Percentiles rank a stretch among this genome's conserved stretches.
Conservation (phyloP, 1,140 invertebrate genomes). For the Proales similis region DNA sequence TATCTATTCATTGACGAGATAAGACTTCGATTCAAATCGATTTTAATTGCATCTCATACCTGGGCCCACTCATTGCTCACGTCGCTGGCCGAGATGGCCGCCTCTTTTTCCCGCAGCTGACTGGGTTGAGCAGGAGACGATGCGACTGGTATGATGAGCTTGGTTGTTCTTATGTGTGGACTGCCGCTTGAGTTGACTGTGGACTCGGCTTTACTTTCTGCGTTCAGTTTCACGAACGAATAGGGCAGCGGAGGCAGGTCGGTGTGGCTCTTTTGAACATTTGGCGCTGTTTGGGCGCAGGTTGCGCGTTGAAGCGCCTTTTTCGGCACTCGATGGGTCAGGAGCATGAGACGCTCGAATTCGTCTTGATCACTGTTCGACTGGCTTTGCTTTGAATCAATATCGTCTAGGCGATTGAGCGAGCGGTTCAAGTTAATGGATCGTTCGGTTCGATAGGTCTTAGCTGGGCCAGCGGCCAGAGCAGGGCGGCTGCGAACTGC, state of each 20-base stretch:
- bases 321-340: conserved; percentile 28
- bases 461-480: too few relatives aligned
- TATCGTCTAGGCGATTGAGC: too few relatives aligned
- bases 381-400: too few relatives aligned
- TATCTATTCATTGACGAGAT: neutral
- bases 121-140: too few relatives aligned
- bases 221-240: conserved; percentile 21
- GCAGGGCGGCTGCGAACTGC: too few relatives aligned
- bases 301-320: conserved; percentile 5
- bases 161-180: too few relatives aligned
- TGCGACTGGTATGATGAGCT: too few relatives aligned
- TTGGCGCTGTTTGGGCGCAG: neutral
- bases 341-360: conserved; percentile 22
- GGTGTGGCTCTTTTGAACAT: conserved; percentile 1
- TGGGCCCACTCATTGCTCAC: conserved; percentile 33
- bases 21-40: neutral
- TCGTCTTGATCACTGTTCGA: too few relatives aligned
- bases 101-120: too few relatives aligned
- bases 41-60: neutral
- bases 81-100: too few relatives aligned
- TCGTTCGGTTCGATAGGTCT: too few relatives aligned
- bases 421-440: too few relatives aligned
- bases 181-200: neutral
- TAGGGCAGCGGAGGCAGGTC: conserved; percentile 23
- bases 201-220: conserved; percentile 1